Conservation (phyloP, 2,113 vertebrate species). For the Psittacus erithacus region DNA sequence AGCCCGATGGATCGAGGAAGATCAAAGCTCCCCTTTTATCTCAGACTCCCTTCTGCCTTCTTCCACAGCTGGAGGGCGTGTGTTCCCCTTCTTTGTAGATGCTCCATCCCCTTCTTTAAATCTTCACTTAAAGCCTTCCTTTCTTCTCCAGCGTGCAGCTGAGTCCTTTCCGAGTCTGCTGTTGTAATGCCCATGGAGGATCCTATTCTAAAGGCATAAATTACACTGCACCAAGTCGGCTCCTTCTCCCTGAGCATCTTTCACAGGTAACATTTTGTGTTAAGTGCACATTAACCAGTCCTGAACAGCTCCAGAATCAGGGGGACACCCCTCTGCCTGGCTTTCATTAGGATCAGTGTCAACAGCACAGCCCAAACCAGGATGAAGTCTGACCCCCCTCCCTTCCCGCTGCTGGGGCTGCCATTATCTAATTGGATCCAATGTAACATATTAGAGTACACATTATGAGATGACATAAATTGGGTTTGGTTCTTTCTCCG, state of each 20-base stretch:
- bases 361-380: background rate
- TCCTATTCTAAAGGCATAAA: slow-evolving; percentile 48
- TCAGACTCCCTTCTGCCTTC: slow-evolving; percentile 53
- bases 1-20: slow-evolving; percentile 20
- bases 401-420: background rate
- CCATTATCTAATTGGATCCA: slow-evolving; percentile 56
- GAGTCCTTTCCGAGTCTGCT: background rate
- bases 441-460: slow-evolving; percentile 6
- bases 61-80: slow-evolving; percentile 66
- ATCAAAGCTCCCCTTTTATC: slow-evolving; percentile 66
- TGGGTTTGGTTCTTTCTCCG: slow-evolving; percentile 26
- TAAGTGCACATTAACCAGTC: slow-evolving; percentile 50
- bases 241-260: slow-evolving; percentile 13
- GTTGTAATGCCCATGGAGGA: slow-evolving; percentile 44
- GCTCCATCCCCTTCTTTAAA: slow-evolving; percentile 48
- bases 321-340: background rate
- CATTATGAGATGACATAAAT: slow-evolving; percentile 49
- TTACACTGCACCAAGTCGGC: background rate
- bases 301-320: background rate
- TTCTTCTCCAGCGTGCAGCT: slow-evolving; percentile 50
- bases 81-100: slow-evolving; percentile 63
- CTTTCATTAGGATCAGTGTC: slow-evolving; percentile 15
- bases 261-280: slow-evolving; percentile 41
- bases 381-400: background rate
- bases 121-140: slow-evolving; percentile 53